A percentile compares a stretch with the other conserved stretches of the same genome.
These are phyloP conservation scores for Neogobius melanostomus DNA, from an alignment of 2,113 vertebrate genomes.

Conservation along the genomic window DNA sequence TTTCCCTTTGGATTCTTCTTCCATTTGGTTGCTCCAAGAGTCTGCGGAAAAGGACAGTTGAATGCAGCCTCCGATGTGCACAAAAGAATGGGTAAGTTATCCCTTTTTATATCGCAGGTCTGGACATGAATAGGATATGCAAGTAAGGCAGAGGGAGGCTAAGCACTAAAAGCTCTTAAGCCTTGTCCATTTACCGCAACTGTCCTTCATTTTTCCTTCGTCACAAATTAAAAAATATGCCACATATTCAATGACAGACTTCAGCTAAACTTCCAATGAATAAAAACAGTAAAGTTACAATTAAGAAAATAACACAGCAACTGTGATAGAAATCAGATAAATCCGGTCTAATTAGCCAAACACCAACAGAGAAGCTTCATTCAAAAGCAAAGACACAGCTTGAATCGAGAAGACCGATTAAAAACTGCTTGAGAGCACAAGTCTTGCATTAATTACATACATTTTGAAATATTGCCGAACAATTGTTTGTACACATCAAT, in stretches of 20 bases:
- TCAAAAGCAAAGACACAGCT: slow-evolving; percentile 17
- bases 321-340: neutral
- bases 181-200: slow-evolving; percentile 62
- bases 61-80: slow-evolving; percentile 99
- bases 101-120: slow-evolving; percentile 75
- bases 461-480: neutral
- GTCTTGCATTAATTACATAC: slow-evolving; percentile 17
- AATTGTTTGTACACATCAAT: neutral
- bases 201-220: slow-evolving; percentile 37
- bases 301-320: neutral
- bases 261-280: neutral
- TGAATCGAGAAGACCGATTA: slow-evolving; percentile 7
- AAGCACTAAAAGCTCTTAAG: slow-evolving; percentile 65
- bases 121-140: slow-evolving; percentile 75
- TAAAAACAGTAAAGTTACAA: neutral
- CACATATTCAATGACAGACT: slow-evolving; percentile 15
- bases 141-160: slow-evolving; percentile 57
- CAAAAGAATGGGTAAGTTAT: slow-evolving; percentile 99
- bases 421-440: neutral
- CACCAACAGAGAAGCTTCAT: slow-evolving; percentile 3
- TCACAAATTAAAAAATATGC: slow-evolving; percentile 13
- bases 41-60: slow-evolving; percentile 91
- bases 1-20: slow-evolving; percentile 86
- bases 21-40: slow-evolving; percentile 90
- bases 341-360: neutral